These are phyloP conservation scores for Pammene aurita DNA, from an alignment of 2,888 invertebrate genomes.

Conservation along the genomic window DNA sequence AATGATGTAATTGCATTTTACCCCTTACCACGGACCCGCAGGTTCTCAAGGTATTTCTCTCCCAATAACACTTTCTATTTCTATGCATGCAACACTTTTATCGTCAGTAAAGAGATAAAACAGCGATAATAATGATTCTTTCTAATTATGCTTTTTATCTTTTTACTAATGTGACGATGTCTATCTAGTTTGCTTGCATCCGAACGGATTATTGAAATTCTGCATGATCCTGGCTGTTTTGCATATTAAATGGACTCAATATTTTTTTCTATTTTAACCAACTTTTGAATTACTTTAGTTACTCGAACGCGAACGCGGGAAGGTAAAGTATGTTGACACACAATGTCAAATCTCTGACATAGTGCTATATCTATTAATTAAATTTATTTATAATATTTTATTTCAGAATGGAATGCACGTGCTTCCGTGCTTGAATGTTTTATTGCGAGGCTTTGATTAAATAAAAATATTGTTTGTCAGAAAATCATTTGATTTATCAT, in stretches of 20 bases:
- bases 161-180: constrained; percentile 52
- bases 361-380: constrained; percentile 30
- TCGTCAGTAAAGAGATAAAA: constrained; percentile 56
- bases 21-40: constrained; percentile 82
- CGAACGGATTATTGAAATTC: constrained; percentile 53
- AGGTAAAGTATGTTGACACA: constrained; percentile 35
- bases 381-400: constrained; percentile 31
- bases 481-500: constrained; percentile 47
- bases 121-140: constrained; percentile 18
- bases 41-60: constrained; percentile 84
- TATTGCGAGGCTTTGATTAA: constrained; percentile 58
- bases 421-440: constrained; percentile 58
- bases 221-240: constrained; percentile 64
- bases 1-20: constrained; percentile 81
- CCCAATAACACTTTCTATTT: constrained; percentile 79
- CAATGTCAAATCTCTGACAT: constrained; percentile 25
- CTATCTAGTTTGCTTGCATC: constrained; percentile 69
- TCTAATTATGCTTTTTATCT: constrained; percentile 47
- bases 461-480: constrained; percentile 52
- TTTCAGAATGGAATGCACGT: constrained; percentile 57
- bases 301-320: constrained; percentile 29
- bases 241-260: constrained; percentile 35
- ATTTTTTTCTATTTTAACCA: constrained; percentile 34
- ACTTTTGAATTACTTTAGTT: constrained; percentile 35
- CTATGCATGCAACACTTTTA: constrained; percentile 72